A percentile compares a stretch with the other conserved stretches of the same genome.
Conservation (phyloP, 2,888 invertebrate genomes). For the Sinodicranocentrus sp. region DNA sequence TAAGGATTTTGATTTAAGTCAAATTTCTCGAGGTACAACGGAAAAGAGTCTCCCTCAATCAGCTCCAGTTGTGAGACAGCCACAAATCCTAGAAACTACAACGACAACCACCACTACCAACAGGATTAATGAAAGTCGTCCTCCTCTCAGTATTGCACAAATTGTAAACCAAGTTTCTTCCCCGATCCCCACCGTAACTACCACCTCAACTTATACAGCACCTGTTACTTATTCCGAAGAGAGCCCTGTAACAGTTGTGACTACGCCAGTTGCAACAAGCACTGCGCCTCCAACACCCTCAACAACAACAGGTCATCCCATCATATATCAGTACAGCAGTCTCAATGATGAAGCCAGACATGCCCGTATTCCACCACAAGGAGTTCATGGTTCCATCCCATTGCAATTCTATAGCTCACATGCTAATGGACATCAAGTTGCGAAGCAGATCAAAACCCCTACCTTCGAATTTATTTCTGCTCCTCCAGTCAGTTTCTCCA, state of each 20-base stretch:
- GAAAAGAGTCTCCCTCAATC: not conserved
- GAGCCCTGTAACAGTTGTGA: not conserved
- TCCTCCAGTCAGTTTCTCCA: constrained; percentile 61
- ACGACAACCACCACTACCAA: not conserved
- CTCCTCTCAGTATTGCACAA: not conserved
- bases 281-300: not conserved
- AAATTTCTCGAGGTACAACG: not conserved
- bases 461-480: constrained; percentile 61
- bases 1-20: constrained; percentile 38
- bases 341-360: not conserved
- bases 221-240: not conserved
- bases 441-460: constrained; percentile 9
- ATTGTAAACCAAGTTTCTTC: not conserved
- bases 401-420: constrained; percentile 28
- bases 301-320: not conserved
- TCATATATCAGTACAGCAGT: constrained; percentile 41
- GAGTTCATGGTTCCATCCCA: constrained; percentile 21
- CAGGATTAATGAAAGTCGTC: not conserved
- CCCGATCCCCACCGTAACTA: not conserved
- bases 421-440: constrained; percentile 25
- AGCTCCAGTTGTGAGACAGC: not conserved
- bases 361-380: not conserved
- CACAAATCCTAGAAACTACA: not conserved
- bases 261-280: not conserved
- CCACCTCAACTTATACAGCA: not conserved